A percentile compares a stretch with the other conserved stretches of the same genome.
These are phyloP conservation scores for Dolichallabes microphthalmus DNA, from an alignment of 2,113 vertebrate species.

Conservation along the genomic window DNA sequence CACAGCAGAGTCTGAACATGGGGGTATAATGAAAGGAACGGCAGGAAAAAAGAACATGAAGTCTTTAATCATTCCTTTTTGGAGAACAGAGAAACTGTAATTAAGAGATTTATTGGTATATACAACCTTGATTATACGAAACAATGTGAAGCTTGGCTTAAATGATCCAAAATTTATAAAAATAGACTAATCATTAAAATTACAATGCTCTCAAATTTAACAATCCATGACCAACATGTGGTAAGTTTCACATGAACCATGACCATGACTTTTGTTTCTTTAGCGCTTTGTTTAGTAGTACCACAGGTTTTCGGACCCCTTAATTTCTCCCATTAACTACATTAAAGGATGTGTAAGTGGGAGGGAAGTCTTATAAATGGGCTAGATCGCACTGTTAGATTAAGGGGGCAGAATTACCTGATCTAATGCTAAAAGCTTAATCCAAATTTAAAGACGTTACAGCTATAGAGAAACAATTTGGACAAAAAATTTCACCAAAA, in stretches of 20 bases:
- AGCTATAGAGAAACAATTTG: background rate
- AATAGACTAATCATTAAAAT: background rate
- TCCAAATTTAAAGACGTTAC: background rate
- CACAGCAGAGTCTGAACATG: background rate
- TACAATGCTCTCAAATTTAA: constrained; percentile 11
- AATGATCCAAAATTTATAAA: constrained; percentile 6
- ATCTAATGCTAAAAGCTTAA: background rate
- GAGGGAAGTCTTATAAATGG: background rate
- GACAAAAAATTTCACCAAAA: background rate
- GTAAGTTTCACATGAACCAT: constrained; percentile 26
- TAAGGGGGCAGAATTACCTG: background rate
- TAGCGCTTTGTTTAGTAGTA: constrained; percentile 12
- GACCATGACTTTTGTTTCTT: constrained; percentile 24
- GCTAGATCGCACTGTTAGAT: background rate
- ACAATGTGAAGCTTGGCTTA: background rate
- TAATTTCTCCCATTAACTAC: constrained; percentile 6
- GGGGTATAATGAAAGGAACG: constrained; percentile 28
- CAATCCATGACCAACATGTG: constrained; percentile 21
- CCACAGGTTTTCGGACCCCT: background rate
- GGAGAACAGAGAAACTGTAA: background rate
- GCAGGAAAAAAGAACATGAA: background rate
- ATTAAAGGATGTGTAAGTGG: background rate
- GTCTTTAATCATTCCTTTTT: constrained; percentile 27
- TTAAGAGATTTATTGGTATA: constrained; percentile 27
- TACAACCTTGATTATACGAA: background rate